A percentile compares a stretch with the other conserved stretches of the same genome.
Conservation (phyloP, 2,797 vertebrate species). For the Phoeniculus purpureus region DNA sequence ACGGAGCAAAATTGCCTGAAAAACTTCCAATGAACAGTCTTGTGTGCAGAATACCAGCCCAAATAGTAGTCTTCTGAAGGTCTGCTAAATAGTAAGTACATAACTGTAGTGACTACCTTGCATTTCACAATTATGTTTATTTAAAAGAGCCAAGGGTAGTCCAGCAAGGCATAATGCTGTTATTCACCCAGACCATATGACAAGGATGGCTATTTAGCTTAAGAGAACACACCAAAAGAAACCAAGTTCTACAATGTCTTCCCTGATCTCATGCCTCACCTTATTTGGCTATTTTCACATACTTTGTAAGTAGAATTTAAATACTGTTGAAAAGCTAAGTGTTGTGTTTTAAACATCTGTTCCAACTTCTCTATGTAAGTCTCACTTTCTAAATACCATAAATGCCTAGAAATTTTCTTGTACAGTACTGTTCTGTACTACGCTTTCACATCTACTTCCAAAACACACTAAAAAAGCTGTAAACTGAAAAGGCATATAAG, state of each 20-base stretch:
- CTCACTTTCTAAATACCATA: neutral
- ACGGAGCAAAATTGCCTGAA: neutral
- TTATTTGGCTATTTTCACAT: conserved; percentile 21
- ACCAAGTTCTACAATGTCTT: neutral
- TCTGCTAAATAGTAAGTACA: neutral
- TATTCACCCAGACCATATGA: neutral
- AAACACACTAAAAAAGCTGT: neutral
- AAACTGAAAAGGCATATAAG: neutral
- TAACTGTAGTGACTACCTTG: neutral
- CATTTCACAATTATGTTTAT: neutral
- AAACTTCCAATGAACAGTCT: neutral
- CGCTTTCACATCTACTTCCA: neutral
- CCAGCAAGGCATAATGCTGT: neutral
- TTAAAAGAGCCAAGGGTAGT: neutral
- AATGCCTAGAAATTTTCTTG: neutral
- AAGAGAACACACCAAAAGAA: neutral
- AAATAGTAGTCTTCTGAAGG: neutral
- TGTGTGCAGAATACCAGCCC: neutral
- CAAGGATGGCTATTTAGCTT: neutral
- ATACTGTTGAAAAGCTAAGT: neutral
- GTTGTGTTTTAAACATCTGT: neutral
- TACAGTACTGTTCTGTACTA: neutral
- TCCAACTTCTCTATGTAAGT: neutral
- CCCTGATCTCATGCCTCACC: neutral
- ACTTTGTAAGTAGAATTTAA: conserved; percentile 6